A percentile compares a stretch with the other conserved stretches of the same genome.
These are phyloP conservation scores for Rhombomys opimus DNA, from an alignment of 2,113 vertebrate species.

Conservation along the genomic window DNA sequence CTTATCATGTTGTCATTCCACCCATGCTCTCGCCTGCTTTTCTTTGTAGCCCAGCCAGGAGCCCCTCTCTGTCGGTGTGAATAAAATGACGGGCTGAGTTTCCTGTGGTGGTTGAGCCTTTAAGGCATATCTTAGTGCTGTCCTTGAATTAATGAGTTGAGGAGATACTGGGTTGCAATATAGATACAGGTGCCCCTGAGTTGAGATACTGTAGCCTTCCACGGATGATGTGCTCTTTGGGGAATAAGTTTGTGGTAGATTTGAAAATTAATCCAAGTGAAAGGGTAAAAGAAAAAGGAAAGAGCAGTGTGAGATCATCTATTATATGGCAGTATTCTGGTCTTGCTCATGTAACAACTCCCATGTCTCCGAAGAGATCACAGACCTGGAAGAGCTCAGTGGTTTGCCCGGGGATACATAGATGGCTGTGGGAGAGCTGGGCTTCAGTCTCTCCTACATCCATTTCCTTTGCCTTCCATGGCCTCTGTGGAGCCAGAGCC, in stretches of 20 bases:
- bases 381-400: background rate
- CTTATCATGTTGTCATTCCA: rapidly evolving
- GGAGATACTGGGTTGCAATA: no score
- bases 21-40: background rate
- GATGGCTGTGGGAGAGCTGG: rapidly evolving
- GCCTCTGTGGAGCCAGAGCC: background rate
- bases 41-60: background rate
- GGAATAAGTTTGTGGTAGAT: background rate
- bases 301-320: background rate
- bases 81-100: background rate
- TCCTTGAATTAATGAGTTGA: background rate
- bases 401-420: background rate
- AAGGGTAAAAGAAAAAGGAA: background rate
- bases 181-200: background rate
- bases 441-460: background rate
- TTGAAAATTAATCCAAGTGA: background rate
- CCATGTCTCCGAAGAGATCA: background rate
- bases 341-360: background rate
- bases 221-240: background rate
- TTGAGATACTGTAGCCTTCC: background rate
- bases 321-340: background rate
- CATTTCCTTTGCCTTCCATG: background rate
- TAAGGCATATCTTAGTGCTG: background rate
- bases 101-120: background rate
- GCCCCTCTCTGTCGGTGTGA: background rate